A percentile compares a stretch with the other conserved stretches of the same genome.
Conservation (phyloP, 2,888 invertebrate species). For the Dusona sp. region DNA sequence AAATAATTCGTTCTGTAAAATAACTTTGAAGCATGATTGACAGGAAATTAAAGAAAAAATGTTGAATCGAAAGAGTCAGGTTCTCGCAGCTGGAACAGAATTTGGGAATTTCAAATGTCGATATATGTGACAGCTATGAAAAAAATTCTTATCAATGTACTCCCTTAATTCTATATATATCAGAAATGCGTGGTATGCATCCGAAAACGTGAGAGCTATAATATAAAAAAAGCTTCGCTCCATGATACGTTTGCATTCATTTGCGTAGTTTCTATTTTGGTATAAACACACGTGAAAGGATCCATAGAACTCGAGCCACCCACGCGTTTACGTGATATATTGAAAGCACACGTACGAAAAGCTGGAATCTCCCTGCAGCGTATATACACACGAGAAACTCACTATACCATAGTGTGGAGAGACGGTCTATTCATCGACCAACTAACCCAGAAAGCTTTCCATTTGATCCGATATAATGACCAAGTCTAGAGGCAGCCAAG, state of each 20-base stretch:
- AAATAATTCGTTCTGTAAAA: background rate
- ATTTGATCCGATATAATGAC: slow-evolving; percentile 58
- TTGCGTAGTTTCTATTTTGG: slow-evolving; percentile 25
- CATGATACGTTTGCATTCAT: slow-evolving; percentile 1
- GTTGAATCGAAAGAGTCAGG: background rate
- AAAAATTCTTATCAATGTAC: background rate
- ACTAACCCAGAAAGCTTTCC: slow-evolving; percentile 61
- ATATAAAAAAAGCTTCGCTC: background rate
- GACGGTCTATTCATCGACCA: slow-evolving; percentile 48
- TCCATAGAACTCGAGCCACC: slow-evolving; percentile 14
- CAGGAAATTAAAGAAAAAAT: background rate
- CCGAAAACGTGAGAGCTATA: background rate
- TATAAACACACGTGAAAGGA: slow-evolving; percentile 1
- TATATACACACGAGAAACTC: background rate
- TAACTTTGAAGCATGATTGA: background rate
- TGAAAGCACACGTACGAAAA: slow-evolving; percentile 22
- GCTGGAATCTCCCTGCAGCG: background rate
- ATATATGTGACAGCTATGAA: background rate
- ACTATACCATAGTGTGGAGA: background rate
- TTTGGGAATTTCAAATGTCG: background rate
- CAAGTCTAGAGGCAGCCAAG: slow-evolving; percentile 37
- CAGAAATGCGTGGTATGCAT: background rate
- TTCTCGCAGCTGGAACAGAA: background rate
- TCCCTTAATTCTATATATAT: background rate
- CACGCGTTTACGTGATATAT: slow-evolving; percentile 20